phyloP scores from a whole-genome alignment of 2,113 vertebrate genomes.

The Cygnus atratus region DNA sequence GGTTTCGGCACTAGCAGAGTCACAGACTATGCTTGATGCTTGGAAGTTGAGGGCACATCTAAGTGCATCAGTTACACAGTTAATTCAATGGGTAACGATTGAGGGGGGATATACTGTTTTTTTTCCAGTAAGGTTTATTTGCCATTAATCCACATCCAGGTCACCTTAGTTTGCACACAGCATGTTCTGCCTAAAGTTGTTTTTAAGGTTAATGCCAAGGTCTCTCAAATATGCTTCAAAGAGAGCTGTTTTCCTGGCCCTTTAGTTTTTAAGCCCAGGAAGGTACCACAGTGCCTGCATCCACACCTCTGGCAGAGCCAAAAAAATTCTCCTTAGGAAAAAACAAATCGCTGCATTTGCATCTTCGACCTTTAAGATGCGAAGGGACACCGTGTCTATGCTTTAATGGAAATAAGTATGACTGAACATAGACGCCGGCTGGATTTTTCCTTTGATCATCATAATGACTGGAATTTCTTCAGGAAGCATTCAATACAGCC shows the following conservation, averaged over 20 bases:
- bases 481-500: not conserved
- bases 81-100: not conserved
- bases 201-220: not conserved
- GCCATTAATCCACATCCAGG: not conserved
- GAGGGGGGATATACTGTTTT: not conserved
- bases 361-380: not conserved
- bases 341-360: not conserved
- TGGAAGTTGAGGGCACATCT: not conserved
- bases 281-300: not conserved
- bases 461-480: not conserved
- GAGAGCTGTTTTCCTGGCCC: not conserved
- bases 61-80: not conserved
- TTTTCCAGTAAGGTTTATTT: not conserved
- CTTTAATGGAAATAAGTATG: not conserved
- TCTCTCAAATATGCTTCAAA: fast-evolving
- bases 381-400: not conserved
- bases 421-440: not conserved
- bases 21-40: fast-evolving
- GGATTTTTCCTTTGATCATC: not conserved
- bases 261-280: not conserved
- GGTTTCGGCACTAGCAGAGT: not conserved
- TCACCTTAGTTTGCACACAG: not conserved
- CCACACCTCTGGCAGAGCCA: not conserved
- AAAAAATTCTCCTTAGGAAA: not conserved
- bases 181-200: not conserved